Percentiles rank a stretch among this genome's conserved stretches.
These are phyloP conservation scores for Ectropis crepuscularia DNA, from an alignment of 2,888 invertebrate genomes.

Conservation along the genomic window DNA sequence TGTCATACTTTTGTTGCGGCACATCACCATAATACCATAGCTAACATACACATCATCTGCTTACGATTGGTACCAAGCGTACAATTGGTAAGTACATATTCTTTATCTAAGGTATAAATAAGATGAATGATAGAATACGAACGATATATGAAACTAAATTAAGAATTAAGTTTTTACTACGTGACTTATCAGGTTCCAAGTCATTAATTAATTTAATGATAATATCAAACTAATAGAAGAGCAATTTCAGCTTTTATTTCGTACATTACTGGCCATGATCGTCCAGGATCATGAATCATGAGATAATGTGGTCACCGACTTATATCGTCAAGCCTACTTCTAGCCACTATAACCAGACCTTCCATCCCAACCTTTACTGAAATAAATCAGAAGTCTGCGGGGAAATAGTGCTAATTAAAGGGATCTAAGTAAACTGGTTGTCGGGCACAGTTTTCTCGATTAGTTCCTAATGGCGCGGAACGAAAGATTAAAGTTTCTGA, in stretches of 20 bases:
- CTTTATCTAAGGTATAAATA: too few species aligned
- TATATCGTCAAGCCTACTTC: constrained; percentile 49
- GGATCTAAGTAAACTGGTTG: constrained; percentile 52
- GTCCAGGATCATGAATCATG: constrained; percentile 34
- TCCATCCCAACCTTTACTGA: constrained; percentile 26
- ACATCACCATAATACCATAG: too few species aligned
- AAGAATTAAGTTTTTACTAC: too few species aligned
- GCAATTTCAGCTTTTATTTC: constrained; percentile 20
- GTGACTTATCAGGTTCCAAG: neutral
- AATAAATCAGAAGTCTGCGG: constrained; percentile 34
- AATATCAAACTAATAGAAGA: neutral
- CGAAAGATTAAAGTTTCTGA: constrained; percentile 64
- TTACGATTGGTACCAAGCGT: too few species aligned
- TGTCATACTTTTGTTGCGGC: too few species aligned
- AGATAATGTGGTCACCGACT: constrained; percentile 47
- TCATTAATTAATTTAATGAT: neutral
- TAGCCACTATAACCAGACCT: constrained; percentile 46
- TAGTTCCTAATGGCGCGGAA: constrained; percentile 68
- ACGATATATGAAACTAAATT: too few species aligned
- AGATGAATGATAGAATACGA: too few species aligned
- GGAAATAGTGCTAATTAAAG: constrained; percentile 52
- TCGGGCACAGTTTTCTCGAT: constrained; percentile 61
- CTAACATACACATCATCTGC: too few species aligned
- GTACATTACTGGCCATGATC: constrained; percentile 10
- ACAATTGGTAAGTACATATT: too few species aligned